Conservation (phyloP, 2,888 invertebrate species). For the Cosmia trapezina region DNA sequence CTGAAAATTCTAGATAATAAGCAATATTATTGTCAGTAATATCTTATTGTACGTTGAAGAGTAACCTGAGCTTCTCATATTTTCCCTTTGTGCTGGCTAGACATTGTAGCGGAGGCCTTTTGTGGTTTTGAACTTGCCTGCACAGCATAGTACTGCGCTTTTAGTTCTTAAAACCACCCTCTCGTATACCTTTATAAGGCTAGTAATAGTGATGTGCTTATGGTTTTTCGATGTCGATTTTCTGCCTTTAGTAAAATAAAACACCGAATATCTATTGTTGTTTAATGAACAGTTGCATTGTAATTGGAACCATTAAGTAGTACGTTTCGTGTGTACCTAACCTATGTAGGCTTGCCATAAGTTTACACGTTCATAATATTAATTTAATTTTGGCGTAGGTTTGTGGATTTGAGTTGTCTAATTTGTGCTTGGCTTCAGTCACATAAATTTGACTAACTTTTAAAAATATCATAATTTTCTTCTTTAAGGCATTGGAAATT, state of each 20-base stretch:
- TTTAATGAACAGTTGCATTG: not conserved
- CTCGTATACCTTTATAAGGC: conserved; percentile 47
- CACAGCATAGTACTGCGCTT: conserved; percentile 80
- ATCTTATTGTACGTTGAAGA: conserved; percentile 57
- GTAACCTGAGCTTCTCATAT: conserved; percentile 68
- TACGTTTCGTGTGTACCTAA: not conserved
- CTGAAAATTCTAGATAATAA: conserved; percentile 41
- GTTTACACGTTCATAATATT: not conserved
- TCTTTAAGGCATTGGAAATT: not conserved
- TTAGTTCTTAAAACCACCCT: conserved; percentile 85
- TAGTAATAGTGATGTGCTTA: conserved; percentile 50
- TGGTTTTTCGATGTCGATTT: conserved; percentile 20
- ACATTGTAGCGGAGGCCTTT: conserved; percentile 83
- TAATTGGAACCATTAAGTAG: not conserved
- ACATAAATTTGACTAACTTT: not conserved
- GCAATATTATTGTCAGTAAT: conserved; percentile 49
- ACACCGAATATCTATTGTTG: too few species aligned
- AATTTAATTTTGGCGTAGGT: too few species aligned
- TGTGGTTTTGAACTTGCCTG: conserved; percentile 80
- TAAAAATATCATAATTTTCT: not conserved
- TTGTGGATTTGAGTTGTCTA: not conserved
- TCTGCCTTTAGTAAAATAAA: not conserved
- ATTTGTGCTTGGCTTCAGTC: too few species aligned
- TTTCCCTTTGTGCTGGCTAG: conserved; percentile 73
- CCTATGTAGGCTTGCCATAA: not conserved